A percentile compares a stretch with the other conserved stretches of the same genome.
Conservation (phyloP, 2,888 invertebrate genomes). For the Clivina fossor region DNA sequence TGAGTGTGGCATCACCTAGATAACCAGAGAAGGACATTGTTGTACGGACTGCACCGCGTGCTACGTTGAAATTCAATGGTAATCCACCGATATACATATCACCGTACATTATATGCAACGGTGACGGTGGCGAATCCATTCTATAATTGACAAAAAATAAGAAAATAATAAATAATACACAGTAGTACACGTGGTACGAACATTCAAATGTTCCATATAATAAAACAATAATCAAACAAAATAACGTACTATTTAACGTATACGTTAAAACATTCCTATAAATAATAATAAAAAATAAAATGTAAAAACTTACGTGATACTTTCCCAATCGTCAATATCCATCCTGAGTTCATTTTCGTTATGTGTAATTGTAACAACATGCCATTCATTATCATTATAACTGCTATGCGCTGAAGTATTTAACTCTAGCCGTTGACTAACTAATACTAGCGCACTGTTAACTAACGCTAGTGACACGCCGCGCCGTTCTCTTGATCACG, state of each 20-base stretch:
- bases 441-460: slow-evolving; percentile 63
- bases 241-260: too few species aligned
- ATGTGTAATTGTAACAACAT: slow-evolving; percentile 86
- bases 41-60: slow-evolving; percentile 59
- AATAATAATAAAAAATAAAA: too few species aligned
- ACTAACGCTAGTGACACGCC: slow-evolving; percentile 65
- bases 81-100: slow-evolving; percentile 86
- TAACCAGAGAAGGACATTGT: slow-evolving; percentile 80
- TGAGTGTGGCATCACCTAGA: slow-evolving; percentile 88
- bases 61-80: slow-evolving; percentile 61
- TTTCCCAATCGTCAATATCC: slow-evolving; percentile 83
- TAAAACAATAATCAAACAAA: too few species aligned
- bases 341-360: slow-evolving; percentile 67
- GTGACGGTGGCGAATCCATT: slow-evolving; percentile 6
- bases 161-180: too few species aligned
- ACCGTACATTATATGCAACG: slow-evolving; percentile 60
- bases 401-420: slow-evolving; percentile 58
- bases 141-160: neutral
- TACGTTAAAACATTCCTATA: too few species aligned
- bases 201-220: too few species aligned
- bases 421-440: slow-evolving; percentile 69
- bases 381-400: slow-evolving; percentile 92
- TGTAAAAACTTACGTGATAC: slow-evolving; percentile 49
- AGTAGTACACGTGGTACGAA: too few species aligned
- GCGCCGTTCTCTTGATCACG: slow-evolving; percentile 66